phyloP scores from a whole-genome alignment of 2,797 vertebrate species.

The Crax fasciolata region DNA sequence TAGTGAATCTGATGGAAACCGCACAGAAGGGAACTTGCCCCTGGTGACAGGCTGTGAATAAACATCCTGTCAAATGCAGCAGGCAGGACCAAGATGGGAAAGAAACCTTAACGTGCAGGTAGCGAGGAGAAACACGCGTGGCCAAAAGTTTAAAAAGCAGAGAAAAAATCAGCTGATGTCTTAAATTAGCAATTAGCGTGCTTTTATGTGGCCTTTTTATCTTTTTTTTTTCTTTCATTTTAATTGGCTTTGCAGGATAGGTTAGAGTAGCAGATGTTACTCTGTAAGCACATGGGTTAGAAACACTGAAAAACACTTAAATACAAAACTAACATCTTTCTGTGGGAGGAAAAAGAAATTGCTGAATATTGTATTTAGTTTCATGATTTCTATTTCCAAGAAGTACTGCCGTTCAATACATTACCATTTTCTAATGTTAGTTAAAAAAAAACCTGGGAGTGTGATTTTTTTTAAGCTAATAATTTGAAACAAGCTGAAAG shows the following conservation, averaged over 20 bases:
- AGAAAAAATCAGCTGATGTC: not conserved
- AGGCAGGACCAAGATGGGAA: not conserved
- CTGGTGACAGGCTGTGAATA: not conserved
- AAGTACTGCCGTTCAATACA: not conserved
- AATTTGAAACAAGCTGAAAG: not conserved
- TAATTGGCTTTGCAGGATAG: not conserved
- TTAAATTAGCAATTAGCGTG: not conserved
- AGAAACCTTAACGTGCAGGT: not conserved
- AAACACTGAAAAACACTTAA: not conserved
- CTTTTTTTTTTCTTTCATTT: not conserved
- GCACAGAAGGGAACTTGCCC: not conserved
- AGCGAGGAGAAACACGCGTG: not conserved
- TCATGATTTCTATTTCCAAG: not conserved
- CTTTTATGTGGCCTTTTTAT: not conserved
- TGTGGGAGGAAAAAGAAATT: not conserved
- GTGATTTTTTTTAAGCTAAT: not conserved
- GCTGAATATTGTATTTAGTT: not conserved
- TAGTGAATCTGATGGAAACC: not conserved
- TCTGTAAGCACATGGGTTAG: not conserved
- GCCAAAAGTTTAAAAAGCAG: not conserved
- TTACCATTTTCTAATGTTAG: not conserved
- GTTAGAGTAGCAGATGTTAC: not conserved
- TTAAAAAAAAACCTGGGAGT: not conserved
- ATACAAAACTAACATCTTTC: not conserved
- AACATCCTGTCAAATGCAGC: not conserved